Conservation (phyloP, 2,888 invertebrate genomes). For the Euclidia mi region DNA sequence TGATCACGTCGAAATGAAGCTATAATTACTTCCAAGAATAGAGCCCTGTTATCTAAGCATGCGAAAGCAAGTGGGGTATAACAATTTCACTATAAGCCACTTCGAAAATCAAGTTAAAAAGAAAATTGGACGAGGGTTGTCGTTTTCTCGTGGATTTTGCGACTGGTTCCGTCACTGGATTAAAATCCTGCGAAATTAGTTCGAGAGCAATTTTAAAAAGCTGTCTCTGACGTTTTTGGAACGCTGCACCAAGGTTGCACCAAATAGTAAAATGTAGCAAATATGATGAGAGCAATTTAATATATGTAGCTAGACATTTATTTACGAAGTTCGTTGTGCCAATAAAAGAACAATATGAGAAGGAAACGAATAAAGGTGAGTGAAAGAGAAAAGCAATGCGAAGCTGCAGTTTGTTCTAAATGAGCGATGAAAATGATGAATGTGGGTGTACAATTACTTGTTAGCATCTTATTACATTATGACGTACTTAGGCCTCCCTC, state of each 20-base stretch:
- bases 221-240: constrained; percentile 1
- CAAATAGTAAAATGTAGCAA: constrained; percentile 8
- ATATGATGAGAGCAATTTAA: constrained; percentile 12
- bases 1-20: neutral
- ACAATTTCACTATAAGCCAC: constrained; percentile 2
- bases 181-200: constrained; percentile 5
- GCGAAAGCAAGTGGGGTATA: neutral
- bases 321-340: constrained; percentile 1
- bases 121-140: neutral
- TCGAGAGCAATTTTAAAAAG: constrained; percentile 11
- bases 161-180: neutral
- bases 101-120: constrained; percentile 12
- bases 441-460: neutral
- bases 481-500: too few relatives aligned
- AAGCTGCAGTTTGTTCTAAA: neutral
- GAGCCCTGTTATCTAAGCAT: neutral
- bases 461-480: too few relatives aligned
- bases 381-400: neutral
- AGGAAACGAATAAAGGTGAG: neutral
- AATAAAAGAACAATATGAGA: constrained; percentile 2
- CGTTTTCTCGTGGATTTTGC: neutral
- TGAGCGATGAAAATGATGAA: neutral
- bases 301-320: neutral
- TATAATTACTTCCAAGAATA: neutral
- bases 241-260: neutral